Evolutionary conservation across 92 coral and sea anemone species (phyloP), one percentile per base, ranked within the genome.

Genomic region (Zoanthus gigantus): DNA sequence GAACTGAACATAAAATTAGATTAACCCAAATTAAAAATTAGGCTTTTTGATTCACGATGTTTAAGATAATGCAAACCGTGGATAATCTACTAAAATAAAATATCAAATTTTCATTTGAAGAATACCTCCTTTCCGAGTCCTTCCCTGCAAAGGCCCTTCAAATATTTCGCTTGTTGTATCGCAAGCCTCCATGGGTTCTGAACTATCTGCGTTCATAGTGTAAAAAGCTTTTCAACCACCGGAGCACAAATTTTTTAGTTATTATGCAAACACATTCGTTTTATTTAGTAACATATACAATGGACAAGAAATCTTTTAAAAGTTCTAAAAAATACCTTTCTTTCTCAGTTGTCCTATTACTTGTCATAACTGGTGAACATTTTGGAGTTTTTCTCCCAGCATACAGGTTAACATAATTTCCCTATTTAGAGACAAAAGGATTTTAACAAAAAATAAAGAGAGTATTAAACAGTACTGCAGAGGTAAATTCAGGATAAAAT

Each of bases 81-180:
- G 42, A 37, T 0, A 69, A 69, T 31, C 16, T 10, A 69, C 15
- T 0, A 69, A 69, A 69, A 30, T 14, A 31, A 32, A 69, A 9
- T 12, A 69, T 0, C 2, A 69, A 31, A 32, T 31, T 69, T 63
- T 5, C 9, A 17, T 17, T 14, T 23, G 2, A 15, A 30, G 30
- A 85, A 14, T 42, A 74, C 89, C 80, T 60, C 89, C 69, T 16
- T 72, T 52, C 56, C 72, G 85, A 42, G 73, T 80, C 63, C 72
- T 46, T 30, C 23, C 48, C 29, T 69, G 74, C 14, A 17, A 31
- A 2, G 74, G 45, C 7, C 60, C 75, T 81, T 66, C 85, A 63
- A 76, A 23, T 11, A 17, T 30, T 14, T 23, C 82, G 45, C 30
- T 44, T 75, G 42, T 15, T 53, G 74, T 34, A 13, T 81, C 85